Base-by-base conservation (phyloP, 2,113 vertebrate species). In the Sitta europaea region DNA sequence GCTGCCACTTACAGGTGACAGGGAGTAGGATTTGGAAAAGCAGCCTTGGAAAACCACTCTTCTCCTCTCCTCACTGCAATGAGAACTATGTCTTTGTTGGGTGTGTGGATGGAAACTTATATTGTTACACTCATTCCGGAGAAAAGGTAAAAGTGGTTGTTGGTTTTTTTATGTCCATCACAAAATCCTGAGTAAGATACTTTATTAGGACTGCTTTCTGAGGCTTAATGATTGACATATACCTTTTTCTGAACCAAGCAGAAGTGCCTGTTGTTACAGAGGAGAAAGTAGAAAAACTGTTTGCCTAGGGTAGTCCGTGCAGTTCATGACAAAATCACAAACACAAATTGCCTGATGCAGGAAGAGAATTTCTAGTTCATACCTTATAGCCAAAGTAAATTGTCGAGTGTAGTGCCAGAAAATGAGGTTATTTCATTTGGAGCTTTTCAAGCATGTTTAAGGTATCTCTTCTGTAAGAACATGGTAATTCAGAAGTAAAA, bases 91-190 rank as follows among this genome's bases (percentile, higher is more conserved):
- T 99, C 24, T 98, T 91, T 24, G 78, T 99, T 72, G 99, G 99
- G n/a, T 99, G 98, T 21, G 99, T 99, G 81, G 99, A 99, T 71
- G 98, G 98, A 95, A 98, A 98, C 90, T 94, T 99, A 43, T 97
- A 98, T 72, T 98, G 98, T 96, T 98, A 99, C 87, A 98, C 96
- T 80, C 97, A 98, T 89, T 92, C 88, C 6, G 99, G 99, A 92
- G 92, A 98, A 92, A 97, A 98, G 99, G 99, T 99, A 92, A 96
- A 88, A 74, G 10, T 63, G n/a, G 14, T 1, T 50, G 21, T 10
- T 63, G 18, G 4, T 1, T 11, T 58, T 91, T 86, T n/a, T 54
- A 61, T 42, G 23, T 82, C 55, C 7, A 5, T 59, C 81, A 70
- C n/a, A 87, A 89, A 78, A 7, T 21, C 5, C 12, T 53, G 21